Conservation (phyloP, 2,113 vertebrate genomes). For the Hippolais icterina region DNA sequence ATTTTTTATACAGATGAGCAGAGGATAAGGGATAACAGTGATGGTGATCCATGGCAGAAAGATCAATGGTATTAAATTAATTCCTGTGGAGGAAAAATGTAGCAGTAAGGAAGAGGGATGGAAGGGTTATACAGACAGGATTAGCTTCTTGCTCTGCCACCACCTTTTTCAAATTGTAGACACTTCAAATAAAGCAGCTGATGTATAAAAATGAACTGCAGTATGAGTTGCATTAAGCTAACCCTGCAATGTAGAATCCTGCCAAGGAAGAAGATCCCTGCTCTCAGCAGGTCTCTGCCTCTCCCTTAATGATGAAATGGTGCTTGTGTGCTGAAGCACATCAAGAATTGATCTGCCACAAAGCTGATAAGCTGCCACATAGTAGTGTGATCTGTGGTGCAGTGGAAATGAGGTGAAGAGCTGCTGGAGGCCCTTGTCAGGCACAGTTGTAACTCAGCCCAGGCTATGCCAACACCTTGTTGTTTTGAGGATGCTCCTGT, state of each 20-base stretch:
- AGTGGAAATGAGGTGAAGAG: neutral
- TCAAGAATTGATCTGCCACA: neutral
- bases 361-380: neutral
- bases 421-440: neutral
- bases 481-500: neutral
- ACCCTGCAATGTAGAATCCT: neutral
- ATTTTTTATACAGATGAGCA: neutral
- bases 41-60: neutral
- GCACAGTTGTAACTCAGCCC: neutral
- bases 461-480: neutral
- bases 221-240: neutral
- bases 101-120: neutral
- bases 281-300: neutral
- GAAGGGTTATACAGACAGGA: neutral
- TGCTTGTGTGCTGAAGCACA: neutral
- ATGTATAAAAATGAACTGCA: neutral
- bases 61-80: neutral
- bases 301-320: neutral
- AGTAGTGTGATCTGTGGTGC: neutral
- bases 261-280: neutral
- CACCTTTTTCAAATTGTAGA: neutral
- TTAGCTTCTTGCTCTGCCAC: neutral
- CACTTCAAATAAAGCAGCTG: neutral
- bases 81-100: neutral
- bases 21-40: neutral